Conservation (phyloP, 1,140 invertebrate species). For the Neomicropteryx cornuta region DNA sequence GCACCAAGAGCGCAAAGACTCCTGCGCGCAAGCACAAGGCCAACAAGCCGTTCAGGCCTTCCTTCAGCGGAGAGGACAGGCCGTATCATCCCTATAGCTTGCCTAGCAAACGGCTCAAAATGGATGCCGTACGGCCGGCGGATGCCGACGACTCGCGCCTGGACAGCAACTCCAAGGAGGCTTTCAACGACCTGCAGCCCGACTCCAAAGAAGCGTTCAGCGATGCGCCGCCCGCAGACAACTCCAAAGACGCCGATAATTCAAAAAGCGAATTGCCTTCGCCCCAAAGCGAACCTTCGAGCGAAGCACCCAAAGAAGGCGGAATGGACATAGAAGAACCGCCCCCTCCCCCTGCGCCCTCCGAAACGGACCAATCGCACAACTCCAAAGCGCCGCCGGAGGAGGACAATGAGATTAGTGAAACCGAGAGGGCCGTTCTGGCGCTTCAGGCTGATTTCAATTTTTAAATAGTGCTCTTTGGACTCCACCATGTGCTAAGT, state of each 20-base stretch:
- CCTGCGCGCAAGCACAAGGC: conserved; percentile 36
- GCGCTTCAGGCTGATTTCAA: neutral
- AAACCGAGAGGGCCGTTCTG: neutral
- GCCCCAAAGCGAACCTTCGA: neutral
- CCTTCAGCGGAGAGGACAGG: too few species aligned
- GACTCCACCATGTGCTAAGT: too few species aligned
- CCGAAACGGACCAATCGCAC: neutral
- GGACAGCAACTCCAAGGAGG: too few species aligned
- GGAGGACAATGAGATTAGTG: too few species aligned
- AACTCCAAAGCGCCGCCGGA: neutral
- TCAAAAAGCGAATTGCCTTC: neutral
- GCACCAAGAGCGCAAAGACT: conserved; percentile 32
- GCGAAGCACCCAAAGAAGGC: neutral
- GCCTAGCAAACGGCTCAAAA: conserved; percentile 16
- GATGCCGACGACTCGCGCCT: neutral
- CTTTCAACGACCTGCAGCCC: neutral
- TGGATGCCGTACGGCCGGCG: conserved; percentile 9
- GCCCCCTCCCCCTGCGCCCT: neutral
- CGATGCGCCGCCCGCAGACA: neutral
- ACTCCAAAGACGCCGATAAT: neutral
- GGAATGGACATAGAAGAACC: neutral
- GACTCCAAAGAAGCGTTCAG: neutral
- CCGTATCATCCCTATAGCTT: conserved; percentile 36
- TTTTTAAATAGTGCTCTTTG: neutral
- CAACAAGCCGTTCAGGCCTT: conserved; percentile 35